A percentile compares a stretch with the other conserved stretches of the same genome.
Evolutionary conservation across 2,888 invertebrate species (phyloP).

Genomic region (Pherbina coryleti): DNA sequence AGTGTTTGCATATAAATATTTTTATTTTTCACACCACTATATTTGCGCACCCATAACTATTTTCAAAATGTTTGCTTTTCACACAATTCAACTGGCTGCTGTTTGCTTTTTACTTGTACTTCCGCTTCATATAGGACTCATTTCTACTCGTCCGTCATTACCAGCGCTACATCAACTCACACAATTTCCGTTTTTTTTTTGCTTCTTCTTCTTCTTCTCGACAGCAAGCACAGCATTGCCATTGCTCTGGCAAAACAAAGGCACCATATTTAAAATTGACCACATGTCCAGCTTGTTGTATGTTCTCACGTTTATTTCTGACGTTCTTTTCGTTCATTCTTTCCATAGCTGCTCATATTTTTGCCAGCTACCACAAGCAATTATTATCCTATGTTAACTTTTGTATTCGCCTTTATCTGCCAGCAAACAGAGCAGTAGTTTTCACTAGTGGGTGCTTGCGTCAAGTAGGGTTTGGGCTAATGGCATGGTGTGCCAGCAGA

Average conservation of each 20-base stretch:
- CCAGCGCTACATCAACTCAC: neutral
- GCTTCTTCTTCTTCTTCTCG: neutral
- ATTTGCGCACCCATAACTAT: neutral
- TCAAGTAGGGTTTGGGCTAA: neutral
- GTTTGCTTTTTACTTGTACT: neutral
- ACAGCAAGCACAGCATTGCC: constrained; percentile 11
- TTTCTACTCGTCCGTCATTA: neutral
- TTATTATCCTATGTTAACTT: constrained; percentile 25
- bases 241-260: constrained; percentile 21
- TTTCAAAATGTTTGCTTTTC: constrained; percentile 24
- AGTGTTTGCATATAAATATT: neutral
- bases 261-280: constrained; percentile 25
- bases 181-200: neutral
- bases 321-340: neutral
- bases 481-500: neutral
- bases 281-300: constrained; percentile 2
- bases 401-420: constrained; percentile 9
- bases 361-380: constrained; percentile 19
- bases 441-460: neutral
- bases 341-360: neutral
- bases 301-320: neutral
- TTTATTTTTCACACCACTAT: neutral
- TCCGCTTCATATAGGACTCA: neutral
- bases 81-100: neutral
- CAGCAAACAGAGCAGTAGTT: constrained; percentile 3